These are phyloP conservation scores for Phalacrocorax carbo DNA, from an alignment of 2,113 vertebrate species.

Conservation along the genomic window DNA sequence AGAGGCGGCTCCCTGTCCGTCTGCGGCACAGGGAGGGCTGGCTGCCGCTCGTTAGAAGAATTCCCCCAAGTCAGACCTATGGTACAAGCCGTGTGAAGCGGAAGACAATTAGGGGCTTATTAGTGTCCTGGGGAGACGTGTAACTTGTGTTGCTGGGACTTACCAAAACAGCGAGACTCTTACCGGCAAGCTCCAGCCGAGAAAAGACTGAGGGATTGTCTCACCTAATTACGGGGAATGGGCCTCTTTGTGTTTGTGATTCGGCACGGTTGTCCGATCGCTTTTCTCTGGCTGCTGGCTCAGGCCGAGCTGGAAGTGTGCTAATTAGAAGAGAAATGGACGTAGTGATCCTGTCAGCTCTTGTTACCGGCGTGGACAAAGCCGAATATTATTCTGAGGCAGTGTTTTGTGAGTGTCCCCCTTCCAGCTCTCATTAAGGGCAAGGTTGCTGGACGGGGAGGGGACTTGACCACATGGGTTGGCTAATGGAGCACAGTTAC, in stretches of 20 bases:
- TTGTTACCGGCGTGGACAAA: slow-evolving; percentile 90
- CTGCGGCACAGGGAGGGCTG: not conserved
- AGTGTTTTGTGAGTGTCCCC: slow-evolving; percentile 91
- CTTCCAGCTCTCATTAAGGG: slow-evolving; percentile 92
- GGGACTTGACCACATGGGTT: slow-evolving; percentile 71
- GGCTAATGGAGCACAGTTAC: slow-evolving; percentile 73
- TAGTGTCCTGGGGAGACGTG: slow-evolving; percentile 85
- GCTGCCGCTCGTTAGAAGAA: slow-evolving; percentile 69
- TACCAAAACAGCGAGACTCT: slow-evolving; percentile 82
- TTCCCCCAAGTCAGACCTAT: slow-evolving; percentile 64
- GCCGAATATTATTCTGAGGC: slow-evolving; percentile 96
- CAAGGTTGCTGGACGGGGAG: slow-evolving; percentile 71
- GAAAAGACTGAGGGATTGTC: slow-evolving; percentile 95
- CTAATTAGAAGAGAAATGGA: slow-evolving; percentile 98
- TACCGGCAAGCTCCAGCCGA: slow-evolving; percentile 90
- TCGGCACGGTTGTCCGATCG: slow-evolving; percentile 95
- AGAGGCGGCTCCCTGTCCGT: slow-evolving; percentile 35
- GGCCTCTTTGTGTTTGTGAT: slow-evolving; percentile 92
- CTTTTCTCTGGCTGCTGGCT: slow-evolving; percentile 85
- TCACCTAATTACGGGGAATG: slow-evolving; percentile 91
- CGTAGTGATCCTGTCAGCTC: slow-evolving; percentile 96
- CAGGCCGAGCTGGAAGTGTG: slow-evolving; percentile 89
- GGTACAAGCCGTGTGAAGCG: slow-evolving; percentile 83
- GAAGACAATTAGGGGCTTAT: slow-evolving; percentile 92
- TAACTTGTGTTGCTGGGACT: slow-evolving; percentile 86